Percentiles rank a stretch among this genome's conserved stretches.
These are phyloP conservation scores for Peromyscus californicus DNA, from an alignment of 2,113 vertebrate genomes.

Conservation along the genomic window DNA sequence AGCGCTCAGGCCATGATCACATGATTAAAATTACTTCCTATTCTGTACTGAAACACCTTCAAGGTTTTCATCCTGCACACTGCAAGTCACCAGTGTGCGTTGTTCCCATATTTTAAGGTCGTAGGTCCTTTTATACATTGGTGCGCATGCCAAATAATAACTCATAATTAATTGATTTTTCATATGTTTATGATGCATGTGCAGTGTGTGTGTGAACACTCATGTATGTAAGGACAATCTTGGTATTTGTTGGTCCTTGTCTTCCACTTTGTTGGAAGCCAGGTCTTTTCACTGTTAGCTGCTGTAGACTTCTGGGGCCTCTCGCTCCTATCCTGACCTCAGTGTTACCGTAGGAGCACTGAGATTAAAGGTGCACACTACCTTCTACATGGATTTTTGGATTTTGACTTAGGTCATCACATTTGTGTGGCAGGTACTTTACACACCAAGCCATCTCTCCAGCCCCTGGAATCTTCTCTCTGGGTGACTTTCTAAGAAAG, in stretches of 20 bases:
- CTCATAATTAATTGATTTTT: constrained; percentile 30
- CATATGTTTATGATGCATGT: not conserved
- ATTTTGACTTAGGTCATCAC: not conserved
- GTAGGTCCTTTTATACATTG: not conserved
- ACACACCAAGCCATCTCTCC: too few relatives aligned
- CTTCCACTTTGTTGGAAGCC: not conserved
- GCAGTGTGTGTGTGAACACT: not conserved
- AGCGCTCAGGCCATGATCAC: not conserved
- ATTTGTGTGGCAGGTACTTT: not conserved
- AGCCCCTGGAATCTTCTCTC: not conserved
- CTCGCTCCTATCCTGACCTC: not conserved
- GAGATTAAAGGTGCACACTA: not conserved
- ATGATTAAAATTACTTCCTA: not conserved
- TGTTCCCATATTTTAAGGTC: not conserved
- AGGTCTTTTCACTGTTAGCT: not conserved
- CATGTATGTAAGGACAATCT: not conserved
- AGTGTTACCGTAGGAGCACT: not conserved
- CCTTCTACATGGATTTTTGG: not conserved
- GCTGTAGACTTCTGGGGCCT: not conserved
- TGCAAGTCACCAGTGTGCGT: not conserved
- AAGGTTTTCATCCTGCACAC: not conserved
- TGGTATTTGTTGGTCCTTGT: not conserved
- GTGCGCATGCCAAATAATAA: not conserved
- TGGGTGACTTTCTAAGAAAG: constrained; percentile 19
- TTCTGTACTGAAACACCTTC: not conserved